These are phyloP conservation scores for Norana najaformis DNA, from an alignment of 2,888 invertebrate species.

Conservation along the genomic window DNA sequence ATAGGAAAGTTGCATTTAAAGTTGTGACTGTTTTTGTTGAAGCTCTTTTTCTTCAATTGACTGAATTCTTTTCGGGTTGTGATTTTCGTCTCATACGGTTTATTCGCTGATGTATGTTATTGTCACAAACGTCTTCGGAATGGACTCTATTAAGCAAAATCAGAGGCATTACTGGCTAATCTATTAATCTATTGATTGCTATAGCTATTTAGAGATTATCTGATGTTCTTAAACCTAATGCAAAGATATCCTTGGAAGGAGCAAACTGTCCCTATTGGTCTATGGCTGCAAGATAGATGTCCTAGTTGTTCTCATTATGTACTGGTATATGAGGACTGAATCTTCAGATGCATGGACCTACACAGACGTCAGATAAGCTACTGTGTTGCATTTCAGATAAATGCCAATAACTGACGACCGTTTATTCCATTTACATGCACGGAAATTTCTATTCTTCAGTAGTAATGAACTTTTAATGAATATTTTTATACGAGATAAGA, in stretches of 20 bases:
- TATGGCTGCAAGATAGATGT: too few species aligned
- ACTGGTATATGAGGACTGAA: too few species aligned
- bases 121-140: too few species aligned
- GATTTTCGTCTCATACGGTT: background rate
- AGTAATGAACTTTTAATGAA: background rate
- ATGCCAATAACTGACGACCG: background rate
- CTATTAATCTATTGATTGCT: too few species aligned
- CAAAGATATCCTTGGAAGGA: too few species aligned
- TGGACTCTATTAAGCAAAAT: too few species aligned
- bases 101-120: too few species aligned
- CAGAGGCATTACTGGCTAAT: too few species aligned
- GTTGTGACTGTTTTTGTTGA: background rate
- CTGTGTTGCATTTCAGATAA: background rate
- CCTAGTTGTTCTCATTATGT: too few species aligned
- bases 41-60: background rate
- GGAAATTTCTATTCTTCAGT: background rate
- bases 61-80: background rate
- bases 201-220: too few species aligned
- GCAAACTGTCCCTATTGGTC: too few species aligned
- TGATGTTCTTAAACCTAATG: too few species aligned
- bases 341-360: background rate
- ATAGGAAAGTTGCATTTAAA: background rate
- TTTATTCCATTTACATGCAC: background rate
- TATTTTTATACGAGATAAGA: background rate
- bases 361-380: background rate